Evolutionary conservation across 1,140 invertebrate species (phyloP).

Genomic region (Heliothis virescens): DNA sequence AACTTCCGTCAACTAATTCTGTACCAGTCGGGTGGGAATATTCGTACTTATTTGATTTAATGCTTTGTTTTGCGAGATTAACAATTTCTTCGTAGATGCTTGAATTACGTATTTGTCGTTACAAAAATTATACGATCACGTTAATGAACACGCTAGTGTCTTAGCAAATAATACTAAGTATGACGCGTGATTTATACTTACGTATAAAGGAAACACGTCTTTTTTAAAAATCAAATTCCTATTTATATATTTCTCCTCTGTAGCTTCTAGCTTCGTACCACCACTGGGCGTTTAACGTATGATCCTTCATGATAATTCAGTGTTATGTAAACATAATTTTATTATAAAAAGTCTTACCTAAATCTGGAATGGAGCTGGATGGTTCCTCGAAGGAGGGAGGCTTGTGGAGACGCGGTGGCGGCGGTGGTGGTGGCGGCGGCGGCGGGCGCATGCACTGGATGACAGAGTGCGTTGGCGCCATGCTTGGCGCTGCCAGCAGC

Average conservation of each 20-base stretch:
- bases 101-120: too few species aligned
- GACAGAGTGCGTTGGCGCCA: conserved; percentile 78
- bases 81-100: too few species aligned
- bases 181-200: not conserved
- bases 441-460: conserved; percentile 87
- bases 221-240: too few species aligned
- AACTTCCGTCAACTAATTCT: conserved; percentile 1
- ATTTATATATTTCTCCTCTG: too few species aligned
- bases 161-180: not conserved
- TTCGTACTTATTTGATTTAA: not conserved
- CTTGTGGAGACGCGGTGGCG: conserved; percentile 78
- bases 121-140: conserved; percentile 25
- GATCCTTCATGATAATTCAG: not conserved
- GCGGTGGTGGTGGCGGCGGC: conserved; percentile 87
- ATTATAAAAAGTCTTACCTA: conserved; percentile 86
- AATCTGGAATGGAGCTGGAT: conserved; percentile 93
- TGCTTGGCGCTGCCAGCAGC: conserved; percentile 78
- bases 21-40: too few species aligned
- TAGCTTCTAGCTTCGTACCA: conserved; percentile 5
- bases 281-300: not conserved
- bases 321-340: not conserved
- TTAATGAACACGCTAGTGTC: conserved; percentile 7
- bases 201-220: not conserved
- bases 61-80: too few species aligned
- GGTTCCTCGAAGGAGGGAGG: conserved; percentile 89